Conservation (phyloP, 2,888 invertebrate genomes). For the Drosophila longiperda region DNA sequence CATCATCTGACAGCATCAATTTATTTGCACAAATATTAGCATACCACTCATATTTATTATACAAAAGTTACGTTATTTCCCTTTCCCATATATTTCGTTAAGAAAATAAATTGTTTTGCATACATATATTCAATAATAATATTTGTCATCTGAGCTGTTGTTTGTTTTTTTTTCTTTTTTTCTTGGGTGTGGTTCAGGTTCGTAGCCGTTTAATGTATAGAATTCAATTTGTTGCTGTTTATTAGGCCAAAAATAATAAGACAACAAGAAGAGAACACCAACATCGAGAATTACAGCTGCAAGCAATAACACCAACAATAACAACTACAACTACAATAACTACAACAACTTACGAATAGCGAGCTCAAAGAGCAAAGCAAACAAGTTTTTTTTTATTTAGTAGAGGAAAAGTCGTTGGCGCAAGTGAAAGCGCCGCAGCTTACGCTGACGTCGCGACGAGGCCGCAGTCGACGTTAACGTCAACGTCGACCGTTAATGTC, state of each 20-base stretch:
- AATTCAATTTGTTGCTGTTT: conserved; percentile 54
- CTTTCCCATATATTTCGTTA: conserved; percentile 2
- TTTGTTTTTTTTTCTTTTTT: conserved; percentile 1
- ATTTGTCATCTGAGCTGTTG: conserved; percentile 5
- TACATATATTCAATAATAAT: conserved; percentile 30
- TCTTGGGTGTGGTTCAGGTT: conserved; percentile 52
- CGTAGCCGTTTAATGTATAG: conserved; percentile 50
- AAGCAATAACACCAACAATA: conserved; percentile 25
- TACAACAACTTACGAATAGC: conserved; percentile 35
- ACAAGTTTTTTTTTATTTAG: conserved; percentile 47
- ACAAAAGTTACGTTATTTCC: conserved; percentile 21
- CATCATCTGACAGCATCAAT: conserved; percentile 36
- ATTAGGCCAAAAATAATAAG: conserved; percentile 47
- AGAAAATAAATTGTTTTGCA: conserved; percentile 41
- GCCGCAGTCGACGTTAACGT: neutral
- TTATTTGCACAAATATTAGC: conserved; percentile 51
- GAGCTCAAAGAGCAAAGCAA: conserved; percentile 62
- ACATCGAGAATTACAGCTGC: conserved; percentile 32
- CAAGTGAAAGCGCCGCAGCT: conserved; percentile 68
- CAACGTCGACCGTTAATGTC: conserved; percentile 18
- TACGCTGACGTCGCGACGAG: conserved; percentile 14
- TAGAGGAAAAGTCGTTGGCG: conserved; percentile 59
- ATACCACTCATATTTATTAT: conserved; percentile 32
- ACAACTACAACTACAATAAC: conserved; percentile 2
- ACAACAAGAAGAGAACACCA: conserved; percentile 11